Evolutionary conservation across 2,113 vertebrate species (phyloP).

Genomic region (Misgurnus mizolepis): DNA sequence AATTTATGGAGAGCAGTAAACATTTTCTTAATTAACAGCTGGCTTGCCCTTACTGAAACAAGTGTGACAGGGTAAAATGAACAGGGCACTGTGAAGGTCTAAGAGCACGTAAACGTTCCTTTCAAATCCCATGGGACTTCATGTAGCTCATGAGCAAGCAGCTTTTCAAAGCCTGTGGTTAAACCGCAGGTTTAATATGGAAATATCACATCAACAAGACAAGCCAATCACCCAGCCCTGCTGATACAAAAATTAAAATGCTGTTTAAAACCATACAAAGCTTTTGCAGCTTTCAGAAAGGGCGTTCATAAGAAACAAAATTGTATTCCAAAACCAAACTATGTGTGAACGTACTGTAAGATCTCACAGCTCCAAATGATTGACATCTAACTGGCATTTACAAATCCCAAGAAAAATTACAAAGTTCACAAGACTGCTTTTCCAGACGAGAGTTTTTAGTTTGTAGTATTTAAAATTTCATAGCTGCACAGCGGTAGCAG

Average conservation of each 20-base stretch:
- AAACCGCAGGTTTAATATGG: conserved; percentile 29
- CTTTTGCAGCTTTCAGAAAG: too few species aligned
- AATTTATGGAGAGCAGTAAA: conserved; percentile 59
- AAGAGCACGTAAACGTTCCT: conserved; percentile 67
- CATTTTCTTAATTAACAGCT: conserved; percentile 76
- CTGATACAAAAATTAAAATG: conserved; percentile 16
- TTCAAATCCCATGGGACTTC: conserved; percentile 61
- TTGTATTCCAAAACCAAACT: too few species aligned
- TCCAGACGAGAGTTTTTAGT: conserved; percentile 36
- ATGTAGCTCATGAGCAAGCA: conserved; percentile 59
- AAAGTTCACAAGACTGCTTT: conserved; percentile 30
- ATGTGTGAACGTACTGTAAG: background rate
- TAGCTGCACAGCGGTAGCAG: conserved; percentile 33
- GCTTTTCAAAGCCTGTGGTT: conserved; percentile 26
- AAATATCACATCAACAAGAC: conserved; percentile 32
- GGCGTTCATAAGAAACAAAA: too few species aligned
- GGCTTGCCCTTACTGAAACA: conserved; percentile 69
- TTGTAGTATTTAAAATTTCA: conserved; percentile 51
- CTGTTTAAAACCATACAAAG: background rate
- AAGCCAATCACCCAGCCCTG: conserved; percentile 5
- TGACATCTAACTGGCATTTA: conserved; percentile 61
- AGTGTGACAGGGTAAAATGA: conserved; percentile 71
- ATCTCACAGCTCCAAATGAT: conserved; percentile 40
- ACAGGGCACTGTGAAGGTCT: conserved; percentile 68
- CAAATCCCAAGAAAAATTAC: conserved; percentile 63